A percentile compares a stretch with the other conserved stretches of the same genome.
These are phyloP conservation scores for Nymphalis io DNA, from an alignment of 1,140 invertebrate species.

Conservation along the genomic window DNA sequence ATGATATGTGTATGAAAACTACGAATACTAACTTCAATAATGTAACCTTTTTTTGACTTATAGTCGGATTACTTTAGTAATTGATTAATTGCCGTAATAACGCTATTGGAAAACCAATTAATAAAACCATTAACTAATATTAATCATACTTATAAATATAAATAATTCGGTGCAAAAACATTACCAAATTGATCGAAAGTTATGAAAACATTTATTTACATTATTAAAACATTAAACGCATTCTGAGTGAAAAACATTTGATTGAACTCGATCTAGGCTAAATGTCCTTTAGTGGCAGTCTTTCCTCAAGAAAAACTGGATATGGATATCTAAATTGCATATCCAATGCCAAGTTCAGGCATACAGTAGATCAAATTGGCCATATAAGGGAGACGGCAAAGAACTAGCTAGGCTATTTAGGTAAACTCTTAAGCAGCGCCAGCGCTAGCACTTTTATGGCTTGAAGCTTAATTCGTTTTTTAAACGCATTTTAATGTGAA, in stretches of 20 bases:
- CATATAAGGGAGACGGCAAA: not conserved
- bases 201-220: not conserved
- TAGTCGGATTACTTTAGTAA: too few species aligned
- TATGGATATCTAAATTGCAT: constrained; percentile 1
- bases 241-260: not conserved
- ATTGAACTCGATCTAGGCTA: constrained; percentile 1
- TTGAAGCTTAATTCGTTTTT: not conserved
- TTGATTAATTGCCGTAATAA: too few species aligned
- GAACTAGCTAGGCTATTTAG: not conserved
- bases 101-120: too few species aligned
- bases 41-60: too few species aligned
- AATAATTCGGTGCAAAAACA: not conserved
- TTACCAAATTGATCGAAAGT: not conserved
- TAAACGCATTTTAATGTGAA: not conserved
- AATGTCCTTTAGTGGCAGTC: constrained; percentile 2
- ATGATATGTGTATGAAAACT: too few species aligned
- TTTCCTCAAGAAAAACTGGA: constrained; percentile 30
- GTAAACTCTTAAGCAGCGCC: not conserved
- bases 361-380: constrained; percentile 5
- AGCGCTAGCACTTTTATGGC: not conserved
- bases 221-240: not conserved
- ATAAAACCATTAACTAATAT: too few species aligned
- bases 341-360: constrained; percentile 24
- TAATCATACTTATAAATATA: not conserved
- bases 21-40: too few species aligned